Percentiles rank a stretch among this genome's conserved stretches.
Conservation (phyloP, 2,888 invertebrate genomes). For the Stenodera caucasica region DNA sequence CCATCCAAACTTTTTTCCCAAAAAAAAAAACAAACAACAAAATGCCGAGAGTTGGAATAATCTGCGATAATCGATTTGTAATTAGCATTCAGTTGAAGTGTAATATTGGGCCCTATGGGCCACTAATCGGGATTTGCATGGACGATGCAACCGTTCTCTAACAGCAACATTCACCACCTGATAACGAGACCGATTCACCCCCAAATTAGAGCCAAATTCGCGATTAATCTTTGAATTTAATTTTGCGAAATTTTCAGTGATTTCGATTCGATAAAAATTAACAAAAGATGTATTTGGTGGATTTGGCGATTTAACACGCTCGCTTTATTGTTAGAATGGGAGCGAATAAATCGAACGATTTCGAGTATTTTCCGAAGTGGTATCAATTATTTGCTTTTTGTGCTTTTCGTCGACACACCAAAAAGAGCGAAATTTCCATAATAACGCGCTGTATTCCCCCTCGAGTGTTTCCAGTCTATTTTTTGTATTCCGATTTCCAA, state of each 20-base stretch:
- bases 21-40: background rate
- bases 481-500: background rate
- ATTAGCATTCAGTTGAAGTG: slow-evolving; percentile 42
- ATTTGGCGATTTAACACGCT: slow-evolving; percentile 4
- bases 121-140: slow-evolving; percentile 20
- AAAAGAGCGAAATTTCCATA: slow-evolving; percentile 10
- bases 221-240: background rate
- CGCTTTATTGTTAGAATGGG: background rate
- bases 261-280: background rate
- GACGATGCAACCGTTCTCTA: background rate
- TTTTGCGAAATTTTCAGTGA: background rate
- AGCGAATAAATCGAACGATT: background rate
- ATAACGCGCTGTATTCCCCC: background rate
- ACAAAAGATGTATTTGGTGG: background rate
- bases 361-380: slow-evolving; percentile 7
- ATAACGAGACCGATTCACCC: background rate
- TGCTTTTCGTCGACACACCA: background rate
- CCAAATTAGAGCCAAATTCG: background rate
- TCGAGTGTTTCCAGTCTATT: background rate
- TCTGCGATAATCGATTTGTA: slow-evolving; percentile 35
- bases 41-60: background rate
- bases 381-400: slow-evolving; percentile 12
- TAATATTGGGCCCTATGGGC: slow-evolving; percentile 35
- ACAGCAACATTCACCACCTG: slow-evolving; percentile 6
- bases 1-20: too few relatives aligned